Evolutionary conservation across 2,797 vertebrate genomes (phyloP), one percentile per base, ranked within the genome.

Genomic region (Trematomus bernacchii): DNA sequence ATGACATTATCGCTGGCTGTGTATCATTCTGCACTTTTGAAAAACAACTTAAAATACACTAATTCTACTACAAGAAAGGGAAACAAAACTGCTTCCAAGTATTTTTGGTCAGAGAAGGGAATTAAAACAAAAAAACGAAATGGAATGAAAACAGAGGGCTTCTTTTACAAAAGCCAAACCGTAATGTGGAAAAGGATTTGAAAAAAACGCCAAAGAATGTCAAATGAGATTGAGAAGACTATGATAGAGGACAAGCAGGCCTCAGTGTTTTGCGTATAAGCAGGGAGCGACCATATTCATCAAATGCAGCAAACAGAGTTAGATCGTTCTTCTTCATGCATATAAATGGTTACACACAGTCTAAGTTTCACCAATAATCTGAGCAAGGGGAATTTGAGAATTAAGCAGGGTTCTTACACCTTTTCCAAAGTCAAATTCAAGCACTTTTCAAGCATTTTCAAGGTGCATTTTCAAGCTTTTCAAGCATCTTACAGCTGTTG

Each of bases 121-220:
- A 69, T 23, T 9, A 59, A 18, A 72, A 72, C 44, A 42, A 46
- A 13, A 21, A 42, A 46, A 3, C n/a, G 40, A 5, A 61, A 48
- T 53, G 0, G 66, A 60, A 65, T 58, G 21, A 58, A 76, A 67
- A 48, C 15, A 48, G 19, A 58, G 43, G 46, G 10, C n/a, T 46
- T 78, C 23, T 57, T 57, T 6, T 54, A 42, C 69, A 73, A 68
- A 10, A 65, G 58, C 13, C 42, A 42, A 54, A 67, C 16, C 19
- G 23, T 53, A 61, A 76, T 57, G 61, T 60, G 68, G 13, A 55
- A 51, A 66, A 62, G 52, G 50, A 62, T 51, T 10, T 44, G 40
- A 65, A 46, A 66, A 23, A 30, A 75, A 66, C 37, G 44, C 71
- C 62, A 58, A 70, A 73, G 50, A 82, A 77, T 72, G 50, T 42